A percentile compares a stretch with the other conserved stretches of the same genome.
These are phyloP conservation scores for Pseudopleuronectes americanus DNA, from an alignment of 2,797 vertebrate genomes.

Conservation along the genomic window DNA sequence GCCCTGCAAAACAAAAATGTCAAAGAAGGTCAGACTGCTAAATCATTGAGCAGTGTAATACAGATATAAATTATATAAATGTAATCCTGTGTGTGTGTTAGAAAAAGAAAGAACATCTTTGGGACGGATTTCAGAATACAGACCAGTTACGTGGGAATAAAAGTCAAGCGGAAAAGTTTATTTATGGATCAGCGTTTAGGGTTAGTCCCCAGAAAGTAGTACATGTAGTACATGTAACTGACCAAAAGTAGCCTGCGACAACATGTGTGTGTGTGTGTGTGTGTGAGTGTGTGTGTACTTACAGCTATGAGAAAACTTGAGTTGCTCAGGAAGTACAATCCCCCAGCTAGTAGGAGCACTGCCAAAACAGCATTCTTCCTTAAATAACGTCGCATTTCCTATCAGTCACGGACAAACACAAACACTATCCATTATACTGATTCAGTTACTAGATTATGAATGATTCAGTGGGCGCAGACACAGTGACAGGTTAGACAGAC, in stretches of 20 bases:
- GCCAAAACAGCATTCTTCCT: slow-evolving; percentile 50
- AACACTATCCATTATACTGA: slow-evolving; percentile 10
- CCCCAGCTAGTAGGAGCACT: slow-evolving; percentile 42
- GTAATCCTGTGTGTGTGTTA: too few relatives aligned
- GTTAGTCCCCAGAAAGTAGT: too few relatives aligned
- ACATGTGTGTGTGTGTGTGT: too few relatives aligned
- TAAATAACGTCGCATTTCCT: slow-evolving; percentile 68
- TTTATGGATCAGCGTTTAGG: too few relatives aligned
- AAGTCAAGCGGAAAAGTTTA: too few relatives aligned
- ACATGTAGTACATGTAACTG: too few relatives aligned
- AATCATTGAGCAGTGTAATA: not conserved
- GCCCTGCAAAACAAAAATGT: slow-evolving; percentile 40
- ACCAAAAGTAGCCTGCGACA: too few relatives aligned
- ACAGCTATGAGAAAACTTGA: slow-evolving; percentile 28
- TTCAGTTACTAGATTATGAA: slow-evolving; percentile 46
- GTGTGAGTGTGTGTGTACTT: slow-evolving; percentile 27
- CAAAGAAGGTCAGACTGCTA: not conserved
- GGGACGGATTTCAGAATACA: not conserved
- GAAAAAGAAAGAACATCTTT: too few relatives aligned
- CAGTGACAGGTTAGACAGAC: slow-evolving; percentile 7
- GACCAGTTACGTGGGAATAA: not conserved
- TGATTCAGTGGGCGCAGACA: slow-evolving; percentile 45
- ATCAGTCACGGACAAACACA: not conserved
- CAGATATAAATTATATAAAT: not conserved
- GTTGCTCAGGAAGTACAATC: slow-evolving; percentile 39